Evolutionary conservation across 1,140 invertebrate species (phyloP).

Genomic region (Ceratosolen fusciceps): DNA sequence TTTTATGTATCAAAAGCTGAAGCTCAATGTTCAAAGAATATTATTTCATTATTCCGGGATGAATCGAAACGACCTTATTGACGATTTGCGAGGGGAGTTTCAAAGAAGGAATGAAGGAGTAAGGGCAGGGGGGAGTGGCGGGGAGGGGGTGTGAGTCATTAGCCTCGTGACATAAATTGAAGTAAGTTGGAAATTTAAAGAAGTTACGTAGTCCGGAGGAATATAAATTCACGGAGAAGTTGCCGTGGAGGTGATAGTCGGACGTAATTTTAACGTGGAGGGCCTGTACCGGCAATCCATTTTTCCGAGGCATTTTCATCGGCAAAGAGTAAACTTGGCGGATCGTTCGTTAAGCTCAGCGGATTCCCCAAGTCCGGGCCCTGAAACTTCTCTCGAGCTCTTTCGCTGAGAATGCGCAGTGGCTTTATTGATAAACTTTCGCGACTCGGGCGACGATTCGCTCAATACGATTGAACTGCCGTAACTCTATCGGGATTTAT

Average conservation of each 20-base stretch:
- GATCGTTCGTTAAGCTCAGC: constrained; percentile 30
- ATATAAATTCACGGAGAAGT: neutral
- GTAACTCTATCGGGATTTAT: constrained; percentile 6
- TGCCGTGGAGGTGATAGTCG: neutral
- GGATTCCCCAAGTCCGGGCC: constrained; percentile 39
- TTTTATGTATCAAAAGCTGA: too few relatives aligned
- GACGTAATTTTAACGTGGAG: constrained; percentile 15
- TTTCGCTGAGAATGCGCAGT: constrained; percentile 9
- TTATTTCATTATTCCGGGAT: too few relatives aligned
- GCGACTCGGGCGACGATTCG: constrained; percentile 25
- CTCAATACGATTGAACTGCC: constrained; percentile 36
- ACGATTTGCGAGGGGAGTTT: too few relatives aligned
- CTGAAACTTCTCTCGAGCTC: constrained; percentile 20
- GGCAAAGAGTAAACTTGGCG: constrained; percentile 35
- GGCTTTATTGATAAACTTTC: constrained; percentile 45
- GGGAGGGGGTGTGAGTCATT: neutral
- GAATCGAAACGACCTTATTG: too few relatives aligned
- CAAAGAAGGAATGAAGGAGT: neutral
- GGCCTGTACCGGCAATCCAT: neutral
- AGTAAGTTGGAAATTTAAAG: constrained; percentile 11
- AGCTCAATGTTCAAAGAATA: too few relatives aligned
- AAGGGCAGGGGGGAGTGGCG: too few relatives aligned
- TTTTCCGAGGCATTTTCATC: constrained; percentile 9
- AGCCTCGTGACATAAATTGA: neutral
- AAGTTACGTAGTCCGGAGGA: neutral